These are phyloP conservation scores for Dolichotis patagonum DNA, from an alignment of 2,113 vertebrate genomes.

Conservation along the genomic window DNA sequence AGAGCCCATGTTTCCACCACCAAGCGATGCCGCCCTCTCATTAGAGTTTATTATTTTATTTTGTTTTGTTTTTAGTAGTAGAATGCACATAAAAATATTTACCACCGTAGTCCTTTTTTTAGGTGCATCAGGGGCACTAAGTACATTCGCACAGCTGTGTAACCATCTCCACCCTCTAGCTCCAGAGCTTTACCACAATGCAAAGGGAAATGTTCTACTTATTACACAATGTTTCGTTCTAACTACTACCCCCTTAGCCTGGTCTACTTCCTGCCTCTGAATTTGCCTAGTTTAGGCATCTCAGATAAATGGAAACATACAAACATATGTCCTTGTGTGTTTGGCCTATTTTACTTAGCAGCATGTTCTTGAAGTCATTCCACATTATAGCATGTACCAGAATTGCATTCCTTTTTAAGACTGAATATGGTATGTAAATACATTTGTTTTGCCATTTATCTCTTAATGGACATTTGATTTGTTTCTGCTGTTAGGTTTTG, in stretches of 20 bases:
- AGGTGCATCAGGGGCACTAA: background rate
- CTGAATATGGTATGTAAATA: background rate
- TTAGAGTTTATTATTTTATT: background rate
- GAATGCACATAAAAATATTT: background rate
- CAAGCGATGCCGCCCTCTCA: background rate
- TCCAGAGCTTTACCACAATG: background rate
- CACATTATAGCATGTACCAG: background rate
- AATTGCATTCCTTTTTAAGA: background rate
- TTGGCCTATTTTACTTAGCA: background rate
- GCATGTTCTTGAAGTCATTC: background rate
- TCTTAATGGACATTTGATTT: background rate
- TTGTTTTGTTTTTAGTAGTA: background rate
- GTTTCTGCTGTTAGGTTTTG: background rate
- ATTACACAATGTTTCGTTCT: background rate
- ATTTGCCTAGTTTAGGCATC: background rate
- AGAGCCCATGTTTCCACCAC: background rate
- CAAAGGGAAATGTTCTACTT: background rate
- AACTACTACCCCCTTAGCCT: rapidly evolving
- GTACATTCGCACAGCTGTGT: too few relatives aligned
- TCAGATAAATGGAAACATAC: background rate
- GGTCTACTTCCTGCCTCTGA: background rate
- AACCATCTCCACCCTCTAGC: background rate
- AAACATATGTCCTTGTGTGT: background rate
- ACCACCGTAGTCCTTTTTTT: background rate
- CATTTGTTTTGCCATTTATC: background rate